Percentiles rank a stretch among this genome's conserved stretches.
phyloP scores from a whole-genome alignment of 1,140 invertebrate genomes.

The Gerris buenoi region DNA sequence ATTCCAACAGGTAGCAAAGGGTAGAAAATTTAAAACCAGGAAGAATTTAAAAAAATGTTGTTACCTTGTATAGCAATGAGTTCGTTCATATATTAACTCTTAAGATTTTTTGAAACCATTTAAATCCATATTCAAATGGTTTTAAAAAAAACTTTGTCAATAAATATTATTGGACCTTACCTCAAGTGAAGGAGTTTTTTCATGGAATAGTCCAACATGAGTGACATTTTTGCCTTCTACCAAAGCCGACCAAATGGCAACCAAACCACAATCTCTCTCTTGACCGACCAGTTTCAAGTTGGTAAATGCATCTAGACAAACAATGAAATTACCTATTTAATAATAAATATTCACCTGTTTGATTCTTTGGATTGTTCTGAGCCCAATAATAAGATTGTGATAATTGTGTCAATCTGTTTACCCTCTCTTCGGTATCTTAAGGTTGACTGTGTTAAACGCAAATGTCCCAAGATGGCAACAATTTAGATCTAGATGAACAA shows the following conservation, averaged over 20 bases:
- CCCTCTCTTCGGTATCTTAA: too few relatives aligned
- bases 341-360: too few relatives aligned
- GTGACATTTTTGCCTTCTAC: neutral
- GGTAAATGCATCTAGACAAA: too few relatives aligned
- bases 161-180: neutral
- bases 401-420: too few relatives aligned
- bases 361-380: too few relatives aligned
- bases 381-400: too few relatives aligned
- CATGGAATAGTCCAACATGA: neutral
- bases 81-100: neutral
- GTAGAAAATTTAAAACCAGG: neutral
- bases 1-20: slow-evolving; percentile 21
- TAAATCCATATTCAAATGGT: neutral
- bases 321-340: too few relatives aligned
- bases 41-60: neutral
- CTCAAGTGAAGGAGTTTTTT: neutral
- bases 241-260: neutral
- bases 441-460: too few relatives aligned
- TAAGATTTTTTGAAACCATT: neutral
- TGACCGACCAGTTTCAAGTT: neutral
- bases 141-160: neutral
- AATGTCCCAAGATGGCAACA: too few relatives aligned
- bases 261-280: neutral
- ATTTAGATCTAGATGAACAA: too few relatives aligned
- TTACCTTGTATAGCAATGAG: slow-evolving; percentile 2